Evolutionary conservation across 2,113 vertebrate genomes (phyloP).

Genomic region (Chrysochloris asiatica): DNA sequence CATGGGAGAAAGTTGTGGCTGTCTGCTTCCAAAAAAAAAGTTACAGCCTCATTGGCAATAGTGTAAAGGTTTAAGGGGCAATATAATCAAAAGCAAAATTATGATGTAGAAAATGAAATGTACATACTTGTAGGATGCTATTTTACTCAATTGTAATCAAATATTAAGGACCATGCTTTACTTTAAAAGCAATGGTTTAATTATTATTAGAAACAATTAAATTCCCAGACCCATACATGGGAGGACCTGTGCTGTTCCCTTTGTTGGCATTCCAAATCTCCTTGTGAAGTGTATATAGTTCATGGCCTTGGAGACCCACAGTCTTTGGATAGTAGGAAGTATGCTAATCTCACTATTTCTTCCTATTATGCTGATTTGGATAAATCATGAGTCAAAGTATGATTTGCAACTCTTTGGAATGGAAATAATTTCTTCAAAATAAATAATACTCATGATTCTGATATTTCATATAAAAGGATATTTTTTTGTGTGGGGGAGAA

Average conservation of each 20-base stretch:
- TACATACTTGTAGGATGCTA: neutral
- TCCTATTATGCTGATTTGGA: neutral
- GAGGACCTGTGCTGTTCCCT: neutral
- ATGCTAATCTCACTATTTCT: neutral
- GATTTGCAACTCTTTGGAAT: neutral
- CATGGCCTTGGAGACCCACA: neutral
- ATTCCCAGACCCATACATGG: neutral
- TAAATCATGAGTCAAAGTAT: neutral
- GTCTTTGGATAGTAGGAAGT: neutral
- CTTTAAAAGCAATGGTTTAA: neutral
- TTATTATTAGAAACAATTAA: neutral
- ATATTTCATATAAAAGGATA: neutral
- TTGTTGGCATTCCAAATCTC: neutral
- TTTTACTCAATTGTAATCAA: neutral
- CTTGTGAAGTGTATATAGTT: neutral
- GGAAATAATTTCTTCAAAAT: constrained; percentile 41
- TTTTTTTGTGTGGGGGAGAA: neutral
- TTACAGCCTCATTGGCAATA: neutral
- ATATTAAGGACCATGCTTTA: neutral
- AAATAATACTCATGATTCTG: neutral
- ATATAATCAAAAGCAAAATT: neutral
- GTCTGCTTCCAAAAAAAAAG: too few relatives aligned
- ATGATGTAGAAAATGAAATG: neutral
- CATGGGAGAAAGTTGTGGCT: too few relatives aligned
- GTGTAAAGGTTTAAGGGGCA: too few relatives aligned